Base-by-base conservation (phyloP, 2,888 invertebrate species). In the Vesta saturnalis region DNA sequence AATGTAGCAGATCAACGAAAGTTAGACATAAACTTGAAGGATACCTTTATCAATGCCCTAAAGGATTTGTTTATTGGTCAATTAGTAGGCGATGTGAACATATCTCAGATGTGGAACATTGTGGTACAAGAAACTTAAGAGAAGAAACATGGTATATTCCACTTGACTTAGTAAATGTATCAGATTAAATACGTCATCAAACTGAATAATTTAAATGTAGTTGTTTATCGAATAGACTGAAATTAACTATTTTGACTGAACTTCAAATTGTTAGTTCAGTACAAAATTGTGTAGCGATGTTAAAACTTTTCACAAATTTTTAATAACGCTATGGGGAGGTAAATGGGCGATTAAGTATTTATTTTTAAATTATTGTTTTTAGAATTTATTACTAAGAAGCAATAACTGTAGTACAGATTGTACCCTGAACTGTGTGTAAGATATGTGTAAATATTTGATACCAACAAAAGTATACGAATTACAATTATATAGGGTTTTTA, bases 71-170 rank as follows among this genome's bases (percentile, higher is more conserved):
- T 2, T 95, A 91, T 80, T 94, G 93, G 93, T 87, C 90, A 49
- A 88, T 92, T 1, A 94, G 93, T 75, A 89, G 90, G 82, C 87
- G 91, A 78, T 94, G 94, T 80, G 94, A 94, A 83, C 87, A 88
- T 49, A 84, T 85, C 0, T 83, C 85, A 52, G 88, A 87, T 78
- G 83, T 93, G 58, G 86, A 87, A 63, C 88, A 88, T 78, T 94
- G 94, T 23, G 15, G 5, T 14, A 14, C 12, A 22, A 23, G 14
- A 15, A 35, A 35, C 4, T 8, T 21, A 6, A 15, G 12, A 1
- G 16, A 22, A 4, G 85, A 83, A 60, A 83, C 88, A 81, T 86
- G 87, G 85, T 86, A 88, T 75, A 84, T 89, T 77, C 89, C 89
- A 30, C 76, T 86, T 5, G 89, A 89, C 78, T 85, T 80, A 72